phyloP scores from a whole-genome alignment of 1,140 invertebrate species.

The Formica exsecta region DNA sequence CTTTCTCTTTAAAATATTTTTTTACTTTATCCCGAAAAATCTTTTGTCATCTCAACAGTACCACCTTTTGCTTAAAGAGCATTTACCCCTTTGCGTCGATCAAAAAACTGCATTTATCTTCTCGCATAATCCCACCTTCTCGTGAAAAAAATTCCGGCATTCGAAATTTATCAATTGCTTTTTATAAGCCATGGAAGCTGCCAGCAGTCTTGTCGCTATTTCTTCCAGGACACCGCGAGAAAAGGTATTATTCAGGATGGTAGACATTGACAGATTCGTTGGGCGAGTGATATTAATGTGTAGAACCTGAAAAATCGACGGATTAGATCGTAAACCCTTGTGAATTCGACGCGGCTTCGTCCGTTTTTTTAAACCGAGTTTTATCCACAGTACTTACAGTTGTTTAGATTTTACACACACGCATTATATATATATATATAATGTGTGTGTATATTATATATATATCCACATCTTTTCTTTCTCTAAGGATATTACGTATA shows the following conservation, averaged over 20 bases:
- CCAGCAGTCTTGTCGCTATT: constrained; percentile 61
- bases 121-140: constrained; percentile 41
- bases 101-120: constrained; percentile 71
- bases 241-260: constrained; percentile 75
- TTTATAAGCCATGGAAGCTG: constrained; percentile 52
- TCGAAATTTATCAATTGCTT: constrained; percentile 76
- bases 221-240: constrained; percentile 33
- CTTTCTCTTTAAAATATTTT: constrained; percentile 31
- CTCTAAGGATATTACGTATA: no score
- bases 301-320: constrained; percentile 80
- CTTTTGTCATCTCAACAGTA: constrained; percentile 8
- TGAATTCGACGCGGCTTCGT: constrained; percentile 37
- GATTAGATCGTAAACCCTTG: constrained; percentile 73
- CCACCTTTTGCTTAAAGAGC: neutral
- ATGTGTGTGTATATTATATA: neutral
- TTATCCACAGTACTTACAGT: neutral
- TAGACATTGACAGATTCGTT: constrained; percentile 81
- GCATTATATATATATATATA: neutral
- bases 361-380: constrained; percentile 33
- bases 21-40: constrained; percentile 54
- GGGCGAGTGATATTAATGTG: constrained; percentile 61
- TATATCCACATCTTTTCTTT: neutral
- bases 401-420: neutral
- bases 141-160: constrained; percentile 67
- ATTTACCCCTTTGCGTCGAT: constrained; percentile 71